Evolutionary conservation across 2,888 invertebrate genomes (phyloP).

Genomic region (Volucella inanis): DNA sequence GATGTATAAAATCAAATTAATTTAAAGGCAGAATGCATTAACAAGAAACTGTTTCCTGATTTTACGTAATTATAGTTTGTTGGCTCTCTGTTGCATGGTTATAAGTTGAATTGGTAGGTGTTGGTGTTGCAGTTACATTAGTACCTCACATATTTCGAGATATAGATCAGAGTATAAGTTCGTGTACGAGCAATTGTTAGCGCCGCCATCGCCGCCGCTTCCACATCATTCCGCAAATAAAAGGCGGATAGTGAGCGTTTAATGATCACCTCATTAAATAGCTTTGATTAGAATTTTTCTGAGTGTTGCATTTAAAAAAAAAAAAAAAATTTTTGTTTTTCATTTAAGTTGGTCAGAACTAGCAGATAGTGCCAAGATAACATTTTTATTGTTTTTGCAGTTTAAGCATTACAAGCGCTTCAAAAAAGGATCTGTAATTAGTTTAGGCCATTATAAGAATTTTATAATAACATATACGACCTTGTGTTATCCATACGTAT

Average conservation of each 20-base stretch:
- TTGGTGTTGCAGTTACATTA: not conserved
- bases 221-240: constrained; percentile 30
- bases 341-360: too few species aligned
- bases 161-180: not conserved
- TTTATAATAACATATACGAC: too few species aligned
- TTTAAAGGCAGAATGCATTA: constrained; percentile 54
- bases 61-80: constrained; percentile 57
- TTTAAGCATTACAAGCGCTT: too few species aligned
- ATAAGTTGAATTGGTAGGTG: not conserved
- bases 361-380: too few species aligned
- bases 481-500: too few species aligned
- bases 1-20: constrained; percentile 26
- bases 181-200: too few species aligned
- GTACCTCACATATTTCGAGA: not conserved
- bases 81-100: constrained; percentile 21
- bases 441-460: too few species aligned
- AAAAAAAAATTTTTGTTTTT: not conserved
- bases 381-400: too few species aligned
- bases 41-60: constrained; percentile 62
- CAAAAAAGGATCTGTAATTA: too few species aligned
- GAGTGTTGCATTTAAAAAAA: not conserved
- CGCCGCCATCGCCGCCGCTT: too few species aligned
- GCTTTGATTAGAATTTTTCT: constrained; percentile 22
- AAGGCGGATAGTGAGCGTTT: constrained; percentile 39
- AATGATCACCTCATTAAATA: constrained; percentile 32